A percentile compares a stretch with the other conserved stretches of the same genome.
phyloP scores from a whole-genome alignment of 2,113 vertebrate genomes.

The Eleginops maclovinus region DNA sequence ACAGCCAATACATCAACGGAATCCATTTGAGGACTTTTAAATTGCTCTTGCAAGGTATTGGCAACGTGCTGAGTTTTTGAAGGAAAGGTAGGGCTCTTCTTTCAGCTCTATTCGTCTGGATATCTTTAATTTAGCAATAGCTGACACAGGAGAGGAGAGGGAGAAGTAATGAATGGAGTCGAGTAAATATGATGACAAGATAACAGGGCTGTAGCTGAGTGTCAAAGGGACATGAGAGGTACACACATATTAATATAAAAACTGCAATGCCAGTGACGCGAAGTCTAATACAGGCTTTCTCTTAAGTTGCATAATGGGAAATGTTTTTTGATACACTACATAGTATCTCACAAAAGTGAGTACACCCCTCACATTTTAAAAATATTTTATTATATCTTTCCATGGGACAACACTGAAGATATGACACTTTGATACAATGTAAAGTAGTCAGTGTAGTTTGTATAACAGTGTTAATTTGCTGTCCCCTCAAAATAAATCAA shows the following conservation, averaged over 20 bases:
- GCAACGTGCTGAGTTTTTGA: constrained; percentile 67
- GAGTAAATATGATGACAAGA: constrained; percentile 45
- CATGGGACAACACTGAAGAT: too few relatives aligned
- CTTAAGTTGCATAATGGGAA: not conserved
- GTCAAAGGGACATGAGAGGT: constrained; percentile 13
- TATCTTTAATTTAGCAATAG: constrained; percentile 64
- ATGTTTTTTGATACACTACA: not conserved
- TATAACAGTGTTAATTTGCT: too few relatives aligned
- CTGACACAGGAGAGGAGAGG: constrained; percentile 25
- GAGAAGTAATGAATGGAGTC: constrained; percentile 30
- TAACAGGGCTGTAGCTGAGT: constrained; percentile 21
- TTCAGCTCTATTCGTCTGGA: constrained; percentile 56
- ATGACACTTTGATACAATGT: too few relatives aligned
- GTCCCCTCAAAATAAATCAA: too few relatives aligned
- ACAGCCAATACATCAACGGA: constrained; percentile 31
- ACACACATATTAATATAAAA: not conserved
- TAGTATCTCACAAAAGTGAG: too few relatives aligned
- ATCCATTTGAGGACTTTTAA: constrained; percentile 57
- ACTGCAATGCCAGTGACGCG: not conserved
- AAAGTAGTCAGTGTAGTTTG: too few relatives aligned
- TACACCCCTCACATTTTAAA: too few relatives aligned
- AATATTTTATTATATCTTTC: too few relatives aligned
- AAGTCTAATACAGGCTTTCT: not conserved
- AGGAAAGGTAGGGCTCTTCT: constrained; percentile 59
- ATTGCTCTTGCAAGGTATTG: constrained; percentile 66